Evolutionary conservation across 23 tunicate genomes (phyloP).

Genomic region (Corella eumyota): DNA sequence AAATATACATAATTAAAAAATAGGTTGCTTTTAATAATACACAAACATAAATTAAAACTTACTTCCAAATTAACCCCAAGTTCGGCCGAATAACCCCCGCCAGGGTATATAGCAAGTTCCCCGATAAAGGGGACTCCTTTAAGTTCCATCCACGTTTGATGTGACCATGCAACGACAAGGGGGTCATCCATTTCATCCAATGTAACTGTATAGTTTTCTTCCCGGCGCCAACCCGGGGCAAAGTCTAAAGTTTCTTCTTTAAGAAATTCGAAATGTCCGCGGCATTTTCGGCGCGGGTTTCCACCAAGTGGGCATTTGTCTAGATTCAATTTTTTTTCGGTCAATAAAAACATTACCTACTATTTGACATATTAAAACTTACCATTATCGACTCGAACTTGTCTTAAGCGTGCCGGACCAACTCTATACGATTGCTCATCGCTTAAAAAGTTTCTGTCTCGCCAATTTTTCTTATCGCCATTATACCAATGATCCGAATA

Average conservation of each 20-base stretch:
- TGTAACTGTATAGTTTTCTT: conserved; percentile 11
- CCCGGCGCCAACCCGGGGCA: conserved; percentile 47
- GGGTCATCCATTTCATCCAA: conserved; percentile 36
- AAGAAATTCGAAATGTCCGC: conserved; percentile 18
- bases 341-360: not conserved
- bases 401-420: conserved; percentile 93
- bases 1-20: no score
- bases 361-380: not conserved
- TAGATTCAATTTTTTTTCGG: no score
- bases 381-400: conserved; percentile 60
- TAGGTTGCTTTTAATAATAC: no score
- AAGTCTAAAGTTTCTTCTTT: conserved; percentile 44
- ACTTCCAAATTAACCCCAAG: conserved; percentile 88
- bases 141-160: conserved; percentile 66
- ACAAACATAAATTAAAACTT: no score
- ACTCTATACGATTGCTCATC: conserved; percentile 89
- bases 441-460: conserved; percentile 72
- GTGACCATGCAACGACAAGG: conserved; percentile 55
- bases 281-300: conserved; percentile 21
- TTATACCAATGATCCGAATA: conserved; percentile 86
- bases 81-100: conserved; percentile 97
- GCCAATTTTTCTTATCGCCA: conserved; percentile 78
- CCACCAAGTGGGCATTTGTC: conserved; percentile 55
- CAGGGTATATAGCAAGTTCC: conserved; percentile 61
- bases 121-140: conserved; percentile 87